Evolutionary conservation across 2,113 vertebrate species (phyloP), one percentile per base, ranked within the genome.

Genomic region (Colossoma macropomum): DNA sequence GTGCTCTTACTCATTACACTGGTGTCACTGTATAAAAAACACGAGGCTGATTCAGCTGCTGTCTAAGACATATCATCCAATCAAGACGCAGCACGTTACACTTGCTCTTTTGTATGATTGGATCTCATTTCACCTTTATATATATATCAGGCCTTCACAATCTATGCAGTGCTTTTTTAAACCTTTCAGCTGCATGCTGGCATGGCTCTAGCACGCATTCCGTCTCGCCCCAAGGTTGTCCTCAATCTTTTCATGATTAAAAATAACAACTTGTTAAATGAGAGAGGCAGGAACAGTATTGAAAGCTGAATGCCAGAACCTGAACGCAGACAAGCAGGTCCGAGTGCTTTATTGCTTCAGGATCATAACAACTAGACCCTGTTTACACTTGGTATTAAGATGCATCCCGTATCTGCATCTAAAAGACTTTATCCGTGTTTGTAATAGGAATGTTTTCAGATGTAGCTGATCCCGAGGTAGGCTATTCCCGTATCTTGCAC

Each of bases 161-260:
- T 12, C 25, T 25, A 62, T 13, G 12, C 8, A 13, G 59, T 62
- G 56, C 7, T 10, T n/a, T 10, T 10, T 15, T 27, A 62, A 27
- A 25, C 1, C 11, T 13, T 12, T 25, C 59, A 25, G n/a, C 9
- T 59, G 54, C 54, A n/a, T 6, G 8, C 54, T 59, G 54, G 54
- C 50, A 15, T 52, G 16, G 19, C 54, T 56, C 17, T 21, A 56
- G 54, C 54, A 56, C 19, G 8, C 3, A 15, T 56, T 23, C 19
- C 23, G 54, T 6, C 54, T 23, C 21, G 59, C 8, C 59, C 23
- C 59, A 62, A 62, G 59, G 25, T 27, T 62, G 59, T 62, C 59
- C 59, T 62, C 59, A 27, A 62, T 62, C n/a, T 62, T 62, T n/a
- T 62, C n/a, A 13, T 62, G 59, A 62, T 62, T 62, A 62, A 62